Evolutionary conservation across 2,113 vertebrate species (phyloP), one percentile per base, ranked within the genome.

Genomic region (Ochotona curzoniae): DNA sequence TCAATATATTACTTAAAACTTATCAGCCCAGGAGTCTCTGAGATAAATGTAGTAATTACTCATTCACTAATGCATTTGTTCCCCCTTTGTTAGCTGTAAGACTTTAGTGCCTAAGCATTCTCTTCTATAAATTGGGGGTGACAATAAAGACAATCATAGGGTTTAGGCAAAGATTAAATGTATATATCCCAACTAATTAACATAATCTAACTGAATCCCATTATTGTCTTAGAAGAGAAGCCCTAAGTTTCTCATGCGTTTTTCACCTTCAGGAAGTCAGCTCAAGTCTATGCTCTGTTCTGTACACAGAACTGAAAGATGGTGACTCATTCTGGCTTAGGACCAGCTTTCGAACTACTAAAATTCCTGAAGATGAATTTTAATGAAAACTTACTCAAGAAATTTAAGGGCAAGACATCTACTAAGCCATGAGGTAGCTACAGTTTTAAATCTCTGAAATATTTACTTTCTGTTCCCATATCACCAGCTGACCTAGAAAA

Each of bases 291-390:
- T 76, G 3, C 11, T 35, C 30, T 10, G 20, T 70, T 1, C 8
- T 57, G 12, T 3, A 32, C 15, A 73, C 26, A 88, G 47, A 74
- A 57, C 44, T 61, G 13, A 64, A 91, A 88, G 49, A 86, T 67
- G 17, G 38, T 44, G 38, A 44, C 38, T 44, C 38, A 4, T 44
- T 17, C 60, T 47, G 66, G 8, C 14, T 18, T 57, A 57, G 15
- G 54, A 18, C 54, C 3, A 57, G 8, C 23, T 66, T 84, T 2
- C 73, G 35, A 89, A 18, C 28, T 61, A 83, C n/a, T 82, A 28
- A 87, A 75, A 87, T 78, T 92, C 10, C 30, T 44, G 21, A 82
- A 90, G 44, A 79, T 15, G 21, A 73, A 63, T 70, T 79, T 79
- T 25, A 87, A 44, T 70, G 12, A 21, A 70, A 76, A 20, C 54